Evolutionary conservation across 1,140 invertebrate species (phyloP).

Genomic region (Physella acuta): DNA sequence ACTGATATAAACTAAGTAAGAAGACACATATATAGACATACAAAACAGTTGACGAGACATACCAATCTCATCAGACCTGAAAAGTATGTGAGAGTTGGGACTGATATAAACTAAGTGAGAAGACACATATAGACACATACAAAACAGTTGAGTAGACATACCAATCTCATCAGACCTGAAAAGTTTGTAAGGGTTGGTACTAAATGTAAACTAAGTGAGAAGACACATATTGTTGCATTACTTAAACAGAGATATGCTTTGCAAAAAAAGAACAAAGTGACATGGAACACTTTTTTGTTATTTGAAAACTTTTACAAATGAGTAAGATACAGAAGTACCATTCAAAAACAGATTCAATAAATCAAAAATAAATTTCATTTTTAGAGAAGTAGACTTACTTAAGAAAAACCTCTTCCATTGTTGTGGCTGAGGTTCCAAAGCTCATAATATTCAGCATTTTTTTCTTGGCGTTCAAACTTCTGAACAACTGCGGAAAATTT

Average conservation of each 20-base stretch:
- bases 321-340: too few species aligned
- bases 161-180: too few species aligned
- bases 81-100: background rate
- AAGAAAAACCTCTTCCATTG: conserved; percentile 81
- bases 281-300: too few species aligned
- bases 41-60: background rate
- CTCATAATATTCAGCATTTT: conserved; percentile 69
- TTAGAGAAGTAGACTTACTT: conserved; percentile 20
- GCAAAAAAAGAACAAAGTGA: background rate
- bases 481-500: conserved; percentile 64
- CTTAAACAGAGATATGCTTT: too few species aligned
- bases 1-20: background rate
- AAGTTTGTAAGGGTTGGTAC: too few species aligned
- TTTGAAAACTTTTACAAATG: too few species aligned
- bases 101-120: background rate
- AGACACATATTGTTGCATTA: too few species aligned
- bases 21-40: background rate
- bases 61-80: background rate
- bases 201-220: too few species aligned
- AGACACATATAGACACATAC: too few species aligned
- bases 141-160: too few species aligned
- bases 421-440: conserved; percentile 78
- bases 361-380: background rate
- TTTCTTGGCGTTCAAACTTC: conserved; percentile 67
- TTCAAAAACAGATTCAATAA: too few species aligned